A percentile compares a stretch with the other conserved stretches of the same genome.
These are phyloP conservation scores for Troides aeacus DNA, from an alignment of 2,888 invertebrate species.

Conservation along the genomic window DNA sequence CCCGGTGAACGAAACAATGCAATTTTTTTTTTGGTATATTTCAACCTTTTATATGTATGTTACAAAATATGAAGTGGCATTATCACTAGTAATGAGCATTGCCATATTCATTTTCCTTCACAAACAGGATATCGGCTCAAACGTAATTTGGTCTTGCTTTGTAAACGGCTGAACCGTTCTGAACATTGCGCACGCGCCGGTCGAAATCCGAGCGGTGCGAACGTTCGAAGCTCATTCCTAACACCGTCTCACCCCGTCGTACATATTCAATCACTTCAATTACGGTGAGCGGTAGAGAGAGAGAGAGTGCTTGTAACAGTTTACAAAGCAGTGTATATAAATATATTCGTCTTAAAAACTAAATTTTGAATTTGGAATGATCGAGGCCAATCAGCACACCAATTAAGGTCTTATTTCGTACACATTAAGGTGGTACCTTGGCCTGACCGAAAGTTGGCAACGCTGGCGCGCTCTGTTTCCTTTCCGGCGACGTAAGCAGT, in stretches of 20 bases:
- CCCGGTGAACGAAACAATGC: too few species aligned
- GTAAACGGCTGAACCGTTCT: conserved; percentile 31
- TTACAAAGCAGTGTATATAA: conserved; percentile 37
- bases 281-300: conserved; percentile 10
- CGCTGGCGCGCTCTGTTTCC: conserved; percentile 68
- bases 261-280: conserved; percentile 16
- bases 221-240: conserved; percentile 8
- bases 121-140: not conserved
- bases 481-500: conserved; percentile 85
- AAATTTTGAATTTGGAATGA: conserved; percentile 76
- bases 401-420: conserved; percentile 60
- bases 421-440: conserved; percentile 71
- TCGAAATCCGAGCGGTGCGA: not conserved
- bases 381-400: conserved; percentile 76
- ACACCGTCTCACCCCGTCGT: not conserved
- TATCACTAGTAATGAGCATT: conserved; percentile 62
- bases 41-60: not conserved
- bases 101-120: conserved; percentile 47
- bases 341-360: conserved; percentile 53
- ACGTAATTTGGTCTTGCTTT: conserved; percentile 24
- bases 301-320: conserved; percentile 41
- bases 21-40: not conserved
- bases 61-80: conserved; percentile 56
- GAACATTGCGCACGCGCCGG: conserved; percentile 10
- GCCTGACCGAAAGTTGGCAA: conserved; percentile 78